Evolutionary conservation across 2,113 vertebrate species (phyloP), one percentile per base, ranked within the genome.

Genomic region (Setophaga kirtlandii): DNA sequence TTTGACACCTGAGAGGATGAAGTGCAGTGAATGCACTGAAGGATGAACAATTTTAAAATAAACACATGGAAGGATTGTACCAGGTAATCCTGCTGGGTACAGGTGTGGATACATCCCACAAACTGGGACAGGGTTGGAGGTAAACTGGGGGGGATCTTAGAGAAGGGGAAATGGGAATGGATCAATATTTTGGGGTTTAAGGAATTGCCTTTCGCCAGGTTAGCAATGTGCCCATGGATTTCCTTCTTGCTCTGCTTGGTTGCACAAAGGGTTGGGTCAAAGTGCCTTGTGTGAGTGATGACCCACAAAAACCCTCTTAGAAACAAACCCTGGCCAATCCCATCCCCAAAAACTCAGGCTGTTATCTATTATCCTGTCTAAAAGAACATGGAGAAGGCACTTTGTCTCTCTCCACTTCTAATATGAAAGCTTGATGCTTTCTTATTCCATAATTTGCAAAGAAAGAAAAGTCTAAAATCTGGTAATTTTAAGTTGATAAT

Each of bases 201-300:
- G 15, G 5, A 58, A 27, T 56, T 44, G 6, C 9, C 9, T 2
- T 19, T 83, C 35, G 8, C 6, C 18, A 10, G 16, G 10, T 27
- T 12, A 20, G 41, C 19, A 31, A 3, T 7, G 16, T 46, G 39
- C n/a, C 49, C 2, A 0, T 10, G 28, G 15, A 7, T 42, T 85
- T 82, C 19, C 27, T 59, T 37, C 22, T 28, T 10, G 5, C 70
- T 79, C 15, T 46, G 11, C 3, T 4, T 42, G 47, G 1, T 3
- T 37, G 24, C 9, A 3, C 8, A 2, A 3, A 52, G 8, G 2
- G 24, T 6, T 41, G 47, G 31, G n/a, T 56, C 49, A 35, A 5
- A 13, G 17, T 11, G 5, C 12, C 16, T 11, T 6, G 4, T 13
- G 47, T 12, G 44, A 41, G 25, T 27, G 64, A 2, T 20, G 69